These are phyloP conservation scores for Hemibagrus guttatus DNA, from an alignment of 2,797 vertebrate species.

Conservation along the genomic window DNA sequence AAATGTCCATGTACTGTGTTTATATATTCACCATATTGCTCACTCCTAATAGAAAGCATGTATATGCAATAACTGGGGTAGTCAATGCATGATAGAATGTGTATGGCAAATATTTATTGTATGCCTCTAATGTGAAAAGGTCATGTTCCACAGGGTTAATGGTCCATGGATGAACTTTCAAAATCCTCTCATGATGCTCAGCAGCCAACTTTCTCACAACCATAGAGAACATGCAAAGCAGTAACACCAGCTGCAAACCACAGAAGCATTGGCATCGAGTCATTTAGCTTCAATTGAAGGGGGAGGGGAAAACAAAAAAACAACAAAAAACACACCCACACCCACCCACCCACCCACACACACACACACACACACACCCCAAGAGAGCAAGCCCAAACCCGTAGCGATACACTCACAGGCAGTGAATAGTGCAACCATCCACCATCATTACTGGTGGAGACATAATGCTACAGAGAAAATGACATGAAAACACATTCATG, in stretches of 20 bases:
- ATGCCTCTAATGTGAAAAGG: background rate
- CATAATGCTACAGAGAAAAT: slow-evolving; percentile 4
- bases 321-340: too few relatives aligned
- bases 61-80: background rate
- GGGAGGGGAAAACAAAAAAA: too few relatives aligned
- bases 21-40: background rate
- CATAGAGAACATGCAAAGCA: slow-evolving; percentile 30
- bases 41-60: background rate
- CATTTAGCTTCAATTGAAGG: background rate
- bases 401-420: background rate
- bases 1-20: background rate
- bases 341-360: too few relatives aligned
- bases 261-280: background rate
- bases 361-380: background rate
- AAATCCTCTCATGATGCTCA: background rate
- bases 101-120: background rate
- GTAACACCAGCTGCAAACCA: slow-evolving; percentile 18
- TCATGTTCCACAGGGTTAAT: background rate
- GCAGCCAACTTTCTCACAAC: slow-evolving; percentile 10
- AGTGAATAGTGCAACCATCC: background rate
- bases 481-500: background rate
- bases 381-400: slow-evolving; percentile 1
- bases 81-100: background rate
- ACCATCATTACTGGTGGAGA: slow-evolving; percentile 2
- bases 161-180: background rate